These are phyloP conservation scores for Melanchra persicariae DNA, from an alignment of 2,888 invertebrate species.

Conservation along the genomic window DNA sequence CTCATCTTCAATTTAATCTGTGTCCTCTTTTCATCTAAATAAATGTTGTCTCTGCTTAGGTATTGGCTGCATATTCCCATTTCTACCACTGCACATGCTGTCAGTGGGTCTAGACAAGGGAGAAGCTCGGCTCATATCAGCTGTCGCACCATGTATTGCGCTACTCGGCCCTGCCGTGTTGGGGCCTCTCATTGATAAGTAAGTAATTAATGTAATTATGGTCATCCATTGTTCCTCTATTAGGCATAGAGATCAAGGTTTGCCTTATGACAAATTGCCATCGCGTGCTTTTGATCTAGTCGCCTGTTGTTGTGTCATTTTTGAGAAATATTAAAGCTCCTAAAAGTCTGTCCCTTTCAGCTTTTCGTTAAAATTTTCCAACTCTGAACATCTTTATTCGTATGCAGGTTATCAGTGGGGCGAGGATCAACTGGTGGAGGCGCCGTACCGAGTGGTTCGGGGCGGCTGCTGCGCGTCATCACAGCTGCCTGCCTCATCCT, in stretches of 20 bases:
- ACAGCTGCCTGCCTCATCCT: slow-evolving; percentile 93
- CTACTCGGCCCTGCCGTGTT: slow-evolving; percentile 94
- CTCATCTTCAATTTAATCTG: slow-evolving; percentile 27
- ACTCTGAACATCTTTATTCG: neutral
- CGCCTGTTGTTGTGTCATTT: neutral
- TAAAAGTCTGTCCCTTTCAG: neutral
- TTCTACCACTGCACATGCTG: slow-evolving; percentile 95
- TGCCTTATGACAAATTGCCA: slow-evolving; percentile 18
- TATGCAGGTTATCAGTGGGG: slow-evolving; percentile 85
- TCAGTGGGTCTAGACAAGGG: slow-evolving; percentile 93
- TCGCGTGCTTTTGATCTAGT: slow-evolving; percentile 10
- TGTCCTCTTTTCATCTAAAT: neutral
- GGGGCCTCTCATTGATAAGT: slow-evolving; percentile 95
- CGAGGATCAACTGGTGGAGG: slow-evolving; percentile 88
- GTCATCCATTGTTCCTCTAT: slow-evolving; percentile 47
- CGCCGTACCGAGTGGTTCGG: slow-evolving; percentile 88
- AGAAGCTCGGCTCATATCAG: slow-evolving; percentile 94
- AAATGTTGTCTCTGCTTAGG: slow-evolving; percentile 85
- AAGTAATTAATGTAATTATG: slow-evolving; percentile 86
- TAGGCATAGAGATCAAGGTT: slow-evolving; percentile 30
- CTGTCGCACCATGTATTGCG: slow-evolving; percentile 94
- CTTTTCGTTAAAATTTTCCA: neutral
- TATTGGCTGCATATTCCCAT: slow-evolving; percentile 95
- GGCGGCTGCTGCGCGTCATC: slow-evolving; percentile 92
- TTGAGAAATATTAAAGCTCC: neutral